Evolutionary conservation across 2,888 invertebrate genomes (phyloP).

Genomic region (Macrosiphum euphorbiae): DNA sequence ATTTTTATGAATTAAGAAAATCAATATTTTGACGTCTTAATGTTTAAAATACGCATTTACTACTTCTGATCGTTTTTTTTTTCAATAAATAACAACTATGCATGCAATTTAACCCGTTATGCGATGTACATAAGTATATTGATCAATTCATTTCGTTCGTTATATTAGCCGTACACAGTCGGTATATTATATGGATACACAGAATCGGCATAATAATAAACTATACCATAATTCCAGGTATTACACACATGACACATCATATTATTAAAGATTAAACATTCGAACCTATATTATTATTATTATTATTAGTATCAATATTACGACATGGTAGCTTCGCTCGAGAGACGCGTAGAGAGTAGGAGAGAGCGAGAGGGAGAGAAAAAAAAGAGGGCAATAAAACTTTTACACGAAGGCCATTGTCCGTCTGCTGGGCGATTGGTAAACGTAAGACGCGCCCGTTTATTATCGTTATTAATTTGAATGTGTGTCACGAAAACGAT

Average conservation of each 20-base stretch:
- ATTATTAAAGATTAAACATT: background rate
- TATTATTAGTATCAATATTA: slow-evolving; percentile 30
- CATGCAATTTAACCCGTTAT: background rate
- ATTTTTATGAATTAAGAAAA: background rate
- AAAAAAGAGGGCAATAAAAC: slow-evolving; percentile 28
- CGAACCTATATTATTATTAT: background rate
- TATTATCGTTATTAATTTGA: slow-evolving; percentile 59
- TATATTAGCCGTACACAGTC: background rate
- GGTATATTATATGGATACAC: background rate
- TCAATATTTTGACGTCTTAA: background rate
- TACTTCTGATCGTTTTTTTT: background rate
- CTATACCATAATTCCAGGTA: background rate
- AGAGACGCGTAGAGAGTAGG: background rate
- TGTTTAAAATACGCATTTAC: background rate
- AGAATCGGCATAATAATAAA: background rate
- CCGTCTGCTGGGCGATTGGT: slow-evolving; percentile 52
- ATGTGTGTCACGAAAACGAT: slow-evolving; percentile 65
- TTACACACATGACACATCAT: background rate
- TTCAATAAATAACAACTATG: no score
- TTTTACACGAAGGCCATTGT: slow-evolving; percentile 57
- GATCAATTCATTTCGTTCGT: background rate
- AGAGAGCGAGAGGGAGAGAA: background rate
- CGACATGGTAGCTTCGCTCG: slow-evolving; percentile 16
- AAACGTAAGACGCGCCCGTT: slow-evolving; percentile 62
- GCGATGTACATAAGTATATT: background rate